Conservation (phyloP, 2,113 vertebrate species). For the Phyllopteryx taeniolatus region DNA sequence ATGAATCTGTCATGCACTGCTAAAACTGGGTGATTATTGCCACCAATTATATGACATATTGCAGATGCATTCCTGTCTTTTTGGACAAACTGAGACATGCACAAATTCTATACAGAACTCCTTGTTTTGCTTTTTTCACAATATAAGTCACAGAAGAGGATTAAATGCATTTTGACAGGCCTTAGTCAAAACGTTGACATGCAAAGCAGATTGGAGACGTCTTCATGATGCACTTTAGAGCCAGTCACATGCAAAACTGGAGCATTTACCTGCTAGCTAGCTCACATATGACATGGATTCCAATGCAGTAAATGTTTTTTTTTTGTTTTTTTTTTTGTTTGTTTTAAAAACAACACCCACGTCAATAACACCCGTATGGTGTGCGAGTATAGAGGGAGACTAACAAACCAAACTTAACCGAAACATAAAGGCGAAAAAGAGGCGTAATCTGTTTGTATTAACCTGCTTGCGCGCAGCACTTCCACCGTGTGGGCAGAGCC, state of each 20-base stretch:
- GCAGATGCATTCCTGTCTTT: conserved; percentile 3
- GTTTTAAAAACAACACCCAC: background rate
- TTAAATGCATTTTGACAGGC: background rate
- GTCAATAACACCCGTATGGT: background rate
- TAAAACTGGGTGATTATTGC: background rate
- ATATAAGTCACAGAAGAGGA: background rate
- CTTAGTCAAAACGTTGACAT: background rate
- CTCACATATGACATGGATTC: background rate
- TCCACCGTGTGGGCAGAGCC: conserved; percentile 40
- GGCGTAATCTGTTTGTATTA: background rate
- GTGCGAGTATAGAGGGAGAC: too few relatives aligned
- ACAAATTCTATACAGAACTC: background rate
- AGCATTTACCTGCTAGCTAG: conserved; percentile 9
- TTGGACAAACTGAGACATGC: conserved; percentile 1
- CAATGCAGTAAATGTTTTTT: background rate
- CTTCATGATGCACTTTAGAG: background rate
- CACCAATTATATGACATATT: background rate
- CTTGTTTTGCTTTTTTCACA: background rate
- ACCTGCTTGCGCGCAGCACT: conserved; percentile 20
- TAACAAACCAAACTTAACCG: background rate
- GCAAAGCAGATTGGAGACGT: background rate
- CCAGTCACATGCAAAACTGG: background rate
- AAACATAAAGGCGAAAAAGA: background rate
- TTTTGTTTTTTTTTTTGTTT: too few relatives aligned
- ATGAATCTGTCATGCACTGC: background rate